These are phyloP conservation scores for Acleris holmiana DNA, from an alignment of 2,888 invertebrate species.

Conservation along the genomic window DNA sequence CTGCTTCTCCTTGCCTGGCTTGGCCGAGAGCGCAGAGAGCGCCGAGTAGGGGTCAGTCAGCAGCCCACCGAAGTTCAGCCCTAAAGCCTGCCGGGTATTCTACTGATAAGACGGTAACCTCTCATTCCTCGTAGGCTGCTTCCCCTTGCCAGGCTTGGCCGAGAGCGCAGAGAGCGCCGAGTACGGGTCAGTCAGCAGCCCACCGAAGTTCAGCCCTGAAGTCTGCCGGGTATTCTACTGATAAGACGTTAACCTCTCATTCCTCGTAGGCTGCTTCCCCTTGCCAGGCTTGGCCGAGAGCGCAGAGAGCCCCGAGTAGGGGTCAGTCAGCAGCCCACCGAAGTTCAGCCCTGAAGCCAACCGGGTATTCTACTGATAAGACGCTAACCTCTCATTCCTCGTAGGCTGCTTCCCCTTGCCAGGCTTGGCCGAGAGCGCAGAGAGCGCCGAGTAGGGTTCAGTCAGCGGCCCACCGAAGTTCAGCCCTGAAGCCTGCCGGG, in stretches of 20 bases:
- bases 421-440: constrained; percentile 67
- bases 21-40: constrained; percentile 67
- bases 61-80: constrained; percentile 89
- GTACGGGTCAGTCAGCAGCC: constrained; percentile 84
- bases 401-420: constrained; percentile 63
- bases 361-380: background rate
- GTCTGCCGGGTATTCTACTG: constrained; percentile 80
- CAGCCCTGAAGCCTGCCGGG: constrained; percentile 88
- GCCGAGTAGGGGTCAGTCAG: constrained; percentile 81
- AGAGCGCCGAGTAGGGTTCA: constrained; percentile 77
- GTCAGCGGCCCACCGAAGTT: constrained; percentile 88
- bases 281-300: constrained; percentile 67
- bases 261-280: constrained; percentile 61
- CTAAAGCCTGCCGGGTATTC: constrained; percentile 86
- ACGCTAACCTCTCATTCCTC: constrained; percentile 65
- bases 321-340: constrained; percentile 82
- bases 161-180: constrained; percentile 73
- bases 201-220: constrained; percentile 89
- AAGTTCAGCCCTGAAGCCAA: too few relatives aligned
- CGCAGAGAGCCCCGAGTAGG: constrained; percentile 75
- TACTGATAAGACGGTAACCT: constrained; percentile 51
- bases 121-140: constrained; percentile 64
- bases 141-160: constrained; percentile 63
- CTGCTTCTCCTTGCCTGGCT: constrained; percentile 65
- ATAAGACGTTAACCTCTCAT: constrained; percentile 60